Base-by-base conservation (phyloP, 2,888 invertebrate genomes). In the Plemyria rubiginata region DNA sequence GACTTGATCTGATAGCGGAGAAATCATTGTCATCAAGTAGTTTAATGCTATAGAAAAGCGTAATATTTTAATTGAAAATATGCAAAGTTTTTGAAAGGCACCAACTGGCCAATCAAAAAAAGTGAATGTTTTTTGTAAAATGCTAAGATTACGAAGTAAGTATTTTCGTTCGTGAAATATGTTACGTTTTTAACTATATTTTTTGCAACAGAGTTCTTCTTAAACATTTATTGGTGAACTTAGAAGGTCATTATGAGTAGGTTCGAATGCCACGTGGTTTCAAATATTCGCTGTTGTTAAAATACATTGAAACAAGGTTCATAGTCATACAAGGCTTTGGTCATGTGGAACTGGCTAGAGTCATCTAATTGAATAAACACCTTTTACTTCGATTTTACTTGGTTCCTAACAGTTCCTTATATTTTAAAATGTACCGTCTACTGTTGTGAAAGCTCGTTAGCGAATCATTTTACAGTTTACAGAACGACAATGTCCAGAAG, bases 91-190 rank as follows among this genome's bases (percentile, higher is more conserved):
- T 65, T 54, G 51, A 58, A 65, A 57, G 29, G n/a, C n/a, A n/a
- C 28, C 40, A 46, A n/a, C n/a, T n/a, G n/a, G n/a, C n/a, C n/a
- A n/a, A n/a, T n/a, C n/a, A n/a, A n/a, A n/a, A n/a, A n/a, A n/a
- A n/a, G n/a, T n/a, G n/a, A n/a, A 62, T 54, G 52, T 58, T 62
- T 48, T 38, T 59, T 52, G 54, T 49, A 45, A 56, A 41, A 55
- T 58, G 48, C 60, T 61, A 54, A 63, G 45, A 52, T 60, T 48
- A 45, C 32, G 22, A 22, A 60, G n/a, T 8, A 50, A 54, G 15
- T 52, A 45, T 60, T 54, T 60, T 54, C 29, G 16, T 48, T 62
- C 49, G 52, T 64, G 38, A 65, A 66, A 51, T 53, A 54, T 54
- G 48, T 38, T 29, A 40, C 16, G 15, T 5, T 13, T 6, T 11